These are phyloP conservation scores for Coregonus clupeaformis DNA, from an alignment of 2,113 vertebrate genomes.

Conservation along the genomic window DNA sequence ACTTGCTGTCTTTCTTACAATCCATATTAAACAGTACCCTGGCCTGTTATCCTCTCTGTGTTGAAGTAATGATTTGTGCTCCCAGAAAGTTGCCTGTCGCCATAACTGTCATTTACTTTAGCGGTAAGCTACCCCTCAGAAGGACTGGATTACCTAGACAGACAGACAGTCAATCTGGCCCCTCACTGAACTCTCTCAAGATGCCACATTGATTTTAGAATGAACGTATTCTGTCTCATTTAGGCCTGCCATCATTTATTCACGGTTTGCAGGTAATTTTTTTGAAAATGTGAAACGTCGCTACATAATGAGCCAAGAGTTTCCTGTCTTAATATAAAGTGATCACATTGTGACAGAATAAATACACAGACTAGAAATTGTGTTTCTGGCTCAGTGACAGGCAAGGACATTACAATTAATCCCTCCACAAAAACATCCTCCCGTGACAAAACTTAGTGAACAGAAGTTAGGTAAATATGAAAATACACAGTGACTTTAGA, in stretches of 20 bases:
- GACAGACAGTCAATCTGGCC: constrained; percentile 1
- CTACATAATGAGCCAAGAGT: background rate
- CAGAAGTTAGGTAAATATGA: background rate
- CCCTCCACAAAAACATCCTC: background rate
- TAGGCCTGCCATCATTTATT: constrained; percentile 14
- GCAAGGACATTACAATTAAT: constrained; percentile 1
- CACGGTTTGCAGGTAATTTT: constrained; percentile 17
- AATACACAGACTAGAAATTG: background rate
- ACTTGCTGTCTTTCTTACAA: background rate
- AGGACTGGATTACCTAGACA: constrained; percentile 32
- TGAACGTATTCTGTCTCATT: constrained; percentile 22
- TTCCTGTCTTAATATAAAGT: background rate
- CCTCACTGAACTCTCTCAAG: constrained; percentile 13
- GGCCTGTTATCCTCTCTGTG: background rate
- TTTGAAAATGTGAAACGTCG: constrained; percentile 11
- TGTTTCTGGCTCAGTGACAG: constrained; percentile 7
- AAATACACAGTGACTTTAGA: background rate
- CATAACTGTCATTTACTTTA: constrained; percentile 37
- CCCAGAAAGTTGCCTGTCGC: constrained; percentile 15
- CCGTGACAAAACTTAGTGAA: no score
- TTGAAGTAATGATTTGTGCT: constrained; percentile 37
- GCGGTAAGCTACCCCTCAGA: constrained; percentile 36
- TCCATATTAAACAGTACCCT: constrained; percentile 1
- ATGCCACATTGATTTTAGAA: constrained; percentile 12
- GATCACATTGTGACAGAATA: constrained; percentile 22